phyloP scores from a whole-genome alignment of 2,888 invertebrate genomes.

The Clanis bilineata region DNA sequence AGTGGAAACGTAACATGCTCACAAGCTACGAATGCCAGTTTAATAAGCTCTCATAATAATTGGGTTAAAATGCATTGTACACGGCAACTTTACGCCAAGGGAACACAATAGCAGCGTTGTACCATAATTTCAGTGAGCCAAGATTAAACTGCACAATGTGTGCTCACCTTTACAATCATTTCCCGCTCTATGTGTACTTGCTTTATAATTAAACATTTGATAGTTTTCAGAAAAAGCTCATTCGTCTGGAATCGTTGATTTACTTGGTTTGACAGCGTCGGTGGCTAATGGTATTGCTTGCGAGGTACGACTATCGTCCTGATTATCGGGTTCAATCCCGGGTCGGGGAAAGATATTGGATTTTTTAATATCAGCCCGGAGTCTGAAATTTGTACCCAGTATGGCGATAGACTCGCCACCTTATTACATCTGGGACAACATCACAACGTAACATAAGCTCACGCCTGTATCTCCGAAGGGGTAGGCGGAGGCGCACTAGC shows the following conservation, averaged over 20 bases:
- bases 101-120: constrained; percentile 22
- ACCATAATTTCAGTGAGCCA: constrained; percentile 22
- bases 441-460: too few relatives aligned
- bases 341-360: too few relatives aligned
- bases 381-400: too few relatives aligned
- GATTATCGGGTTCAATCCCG: too few relatives aligned
- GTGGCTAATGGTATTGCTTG: too few relatives aligned
- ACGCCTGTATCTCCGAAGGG: too few relatives aligned
- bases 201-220: constrained; percentile 10
- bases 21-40: constrained; percentile 21
- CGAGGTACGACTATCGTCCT: too few relatives aligned
- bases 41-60: constrained; percentile 46
- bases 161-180: constrained; percentile 7
- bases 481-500: too few relatives aligned
- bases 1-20: constrained; percentile 4
- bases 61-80: constrained; percentile 45
- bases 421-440: too few relatives aligned
- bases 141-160: constrained; percentile 16
- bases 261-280: too few relatives aligned
- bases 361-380: too few relatives aligned
- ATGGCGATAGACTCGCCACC: too few relatives aligned
- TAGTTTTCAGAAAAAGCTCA: constrained; percentile 6
- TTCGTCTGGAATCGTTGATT: background rate
- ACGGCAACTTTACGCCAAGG: constrained; percentile 27
- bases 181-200: background rate